Percentiles rank a stretch among this genome's conserved stretches.
Conservation (phyloP, 2,888 invertebrate species). For the Melanostoma scalare region DNA sequence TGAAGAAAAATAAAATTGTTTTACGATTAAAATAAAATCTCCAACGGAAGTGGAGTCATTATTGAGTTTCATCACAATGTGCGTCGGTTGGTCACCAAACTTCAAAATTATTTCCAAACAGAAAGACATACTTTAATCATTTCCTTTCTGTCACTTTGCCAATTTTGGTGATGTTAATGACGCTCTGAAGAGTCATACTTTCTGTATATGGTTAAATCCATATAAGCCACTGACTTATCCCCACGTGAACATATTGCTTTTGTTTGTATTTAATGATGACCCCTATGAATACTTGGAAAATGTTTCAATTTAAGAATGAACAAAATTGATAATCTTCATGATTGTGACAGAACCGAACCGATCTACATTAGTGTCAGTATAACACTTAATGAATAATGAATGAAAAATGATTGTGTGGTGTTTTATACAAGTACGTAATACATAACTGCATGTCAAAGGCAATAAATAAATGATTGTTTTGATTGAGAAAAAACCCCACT, state of each 20-base stretch:
- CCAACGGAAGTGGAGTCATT: slow-evolving; percentile 58
- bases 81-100: slow-evolving; percentile 17
- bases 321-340: too few relatives aligned
- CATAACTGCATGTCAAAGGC: too few relatives aligned
- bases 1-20: slow-evolving; percentile 9
- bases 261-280: slow-evolving; percentile 15
- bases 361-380: too few relatives aligned
- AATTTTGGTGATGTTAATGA: slow-evolving; percentile 44
- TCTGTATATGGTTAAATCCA: slow-evolving; percentile 34
- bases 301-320: too few relatives aligned
- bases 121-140: slow-evolving; percentile 42
- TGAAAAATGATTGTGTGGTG: too few relatives aligned
- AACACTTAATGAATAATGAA: too few relatives aligned
- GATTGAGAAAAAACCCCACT: background rate
- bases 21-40: slow-evolving; percentile 38
- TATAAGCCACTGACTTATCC: slow-evolving; percentile 40
- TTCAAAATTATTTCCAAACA: slow-evolving; percentile 13
- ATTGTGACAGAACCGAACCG: too few relatives aligned
- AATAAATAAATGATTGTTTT: too few relatives aligned
- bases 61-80: slow-evolving; percentile 56
- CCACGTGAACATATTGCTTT: slow-evolving; percentile 22
- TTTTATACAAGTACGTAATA: too few relatives aligned
- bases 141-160: slow-evolving; percentile 38
- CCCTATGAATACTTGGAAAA: slow-evolving; percentile 1
- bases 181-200: background rate